Evolutionary conservation across 2,888 invertebrate genomes (phyloP).

Genomic region (Adelognathus sp.): DNA sequence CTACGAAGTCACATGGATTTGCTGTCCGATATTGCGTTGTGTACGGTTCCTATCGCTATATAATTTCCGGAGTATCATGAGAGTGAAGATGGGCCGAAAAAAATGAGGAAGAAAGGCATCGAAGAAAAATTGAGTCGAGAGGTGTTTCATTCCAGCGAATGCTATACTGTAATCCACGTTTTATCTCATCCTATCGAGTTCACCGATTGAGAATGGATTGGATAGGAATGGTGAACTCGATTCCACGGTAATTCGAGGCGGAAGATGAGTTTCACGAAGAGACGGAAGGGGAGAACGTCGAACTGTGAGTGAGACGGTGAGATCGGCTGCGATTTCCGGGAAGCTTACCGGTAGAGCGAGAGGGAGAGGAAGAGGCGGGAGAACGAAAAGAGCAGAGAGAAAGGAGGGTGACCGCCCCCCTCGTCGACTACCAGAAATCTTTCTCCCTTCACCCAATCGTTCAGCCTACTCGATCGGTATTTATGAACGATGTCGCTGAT

Average conservation of each 20-base stretch:
- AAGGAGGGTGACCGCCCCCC: constrained; percentile 14
- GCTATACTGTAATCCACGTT: background rate
- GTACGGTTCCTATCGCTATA: background rate
- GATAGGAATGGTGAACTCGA: constrained; percentile 28
- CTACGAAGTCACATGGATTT: background rate
- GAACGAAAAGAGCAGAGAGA: constrained; percentile 15
- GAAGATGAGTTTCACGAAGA: constrained; percentile 14
- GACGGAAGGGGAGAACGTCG: background rate
- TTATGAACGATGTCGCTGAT: constrained; percentile 62
- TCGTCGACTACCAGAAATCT: background rate
- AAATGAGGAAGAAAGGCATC: too few relatives aligned
- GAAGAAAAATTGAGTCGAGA: background rate
- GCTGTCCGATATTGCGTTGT: background rate
- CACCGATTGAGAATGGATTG: constrained; percentile 23
- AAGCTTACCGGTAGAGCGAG: constrained; percentile 6
- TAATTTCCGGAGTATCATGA: background rate
- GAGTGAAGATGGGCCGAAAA: background rate
- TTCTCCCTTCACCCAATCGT: background rate
- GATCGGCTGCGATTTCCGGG: constrained; percentile 14
- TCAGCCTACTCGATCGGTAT: constrained; percentile 52
- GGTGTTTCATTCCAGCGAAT: background rate
- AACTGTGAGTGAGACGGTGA: background rate
- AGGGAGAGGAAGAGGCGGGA: constrained; percentile 12
- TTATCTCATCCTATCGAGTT: background rate
- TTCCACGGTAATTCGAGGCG: constrained; percentile 30